Evolutionary conservation across 2,113 vertebrate species (phyloP), one percentile per base, ranked within the genome.

Genomic region (Amphiprion ocellaris): DNA sequence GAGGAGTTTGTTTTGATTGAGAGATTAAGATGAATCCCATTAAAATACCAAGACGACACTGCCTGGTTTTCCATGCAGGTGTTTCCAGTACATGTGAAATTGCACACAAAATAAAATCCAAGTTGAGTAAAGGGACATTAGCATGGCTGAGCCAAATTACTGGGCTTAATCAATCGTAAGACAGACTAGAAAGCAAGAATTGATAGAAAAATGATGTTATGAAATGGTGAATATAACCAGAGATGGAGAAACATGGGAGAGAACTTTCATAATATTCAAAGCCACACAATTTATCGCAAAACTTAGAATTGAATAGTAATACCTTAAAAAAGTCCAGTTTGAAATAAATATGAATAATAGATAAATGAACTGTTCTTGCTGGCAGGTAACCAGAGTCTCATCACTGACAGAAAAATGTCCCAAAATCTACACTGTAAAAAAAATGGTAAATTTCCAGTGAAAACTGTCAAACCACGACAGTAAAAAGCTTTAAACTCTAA

Each of bases 1-100:
- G 7, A 28, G 16, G 16, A 28, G 49, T 75, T 84, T 81, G 61
- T 81, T 87, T 76, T 70, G 69, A 69, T 41, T 63, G 59, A 74
- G 53, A 54, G 50, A 60, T 63, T 70, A 30, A 68, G 53, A 70
- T 56, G 54, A 78, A 81, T 52, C 10, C 2, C 47, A 52, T 79
- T 81, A 33, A 84, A 80, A 76, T 74, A 61, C 56, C 73, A 49
- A 23, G 47, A 54, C 44, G 58, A 69, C n/a, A 59, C 26, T 1
- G n/a, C 21, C 17, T 67, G 10, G 4, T 23, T 58, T 46, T 28
- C 24, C 19, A 37, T 66, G 46, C 28, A 63, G 59, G 4, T 67
- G 2, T 61, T 52, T 39, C 5, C 63, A 9, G 33, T 39, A 65
- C 30, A 54, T 77, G 52, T 52, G 50, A 67, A 56, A 64, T 47